Conservation (phyloP, 2,797 vertebrate species). For the Ctenosaura bakeri region DNA sequence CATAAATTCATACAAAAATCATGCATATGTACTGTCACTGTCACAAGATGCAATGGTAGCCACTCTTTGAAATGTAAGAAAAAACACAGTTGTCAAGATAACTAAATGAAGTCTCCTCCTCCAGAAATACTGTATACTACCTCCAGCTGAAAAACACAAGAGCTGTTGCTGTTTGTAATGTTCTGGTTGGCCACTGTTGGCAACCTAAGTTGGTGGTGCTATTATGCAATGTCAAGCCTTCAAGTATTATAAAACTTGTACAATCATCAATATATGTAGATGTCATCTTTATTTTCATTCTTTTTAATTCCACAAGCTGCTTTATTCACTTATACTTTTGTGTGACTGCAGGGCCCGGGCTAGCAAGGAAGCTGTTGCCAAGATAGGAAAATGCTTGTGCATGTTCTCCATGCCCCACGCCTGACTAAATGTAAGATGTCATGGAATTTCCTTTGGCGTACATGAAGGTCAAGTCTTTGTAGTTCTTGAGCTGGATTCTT, state of each 20-base stretch:
- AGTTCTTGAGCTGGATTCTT: constrained; percentile 11
- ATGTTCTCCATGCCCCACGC: background rate
- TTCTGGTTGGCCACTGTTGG: background rate
- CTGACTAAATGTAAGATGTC: background rate
- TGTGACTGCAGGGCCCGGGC: constrained; percentile 32
- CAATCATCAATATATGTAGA: background rate
- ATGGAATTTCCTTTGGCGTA: background rate
- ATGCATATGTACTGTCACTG: too few species aligned
- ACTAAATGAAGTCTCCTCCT: background rate
- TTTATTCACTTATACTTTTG: constrained; percentile 14
- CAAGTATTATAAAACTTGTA: background rate
- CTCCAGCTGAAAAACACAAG: background rate
- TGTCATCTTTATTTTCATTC: background rate
- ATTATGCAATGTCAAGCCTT: background rate
- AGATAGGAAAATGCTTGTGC: constrained; percentile 2
- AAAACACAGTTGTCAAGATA: background rate
- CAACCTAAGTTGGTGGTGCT: background rate
- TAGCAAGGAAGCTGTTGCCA: constrained; percentile 22
- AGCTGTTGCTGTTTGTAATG: background rate
- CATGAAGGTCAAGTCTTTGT: background rate
- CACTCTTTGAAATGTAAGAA: background rate
- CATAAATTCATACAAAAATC: too few species aligned
- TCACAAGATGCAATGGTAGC: background rate
- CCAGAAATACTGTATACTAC: background rate
- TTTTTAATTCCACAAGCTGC: background rate